A percentile compares a stretch with the other conserved stretches of the same genome.
Evolutionary conservation across 1,140 invertebrate genomes (phyloP).

Genomic region (Zeugodacus cucurbitae): DNA sequence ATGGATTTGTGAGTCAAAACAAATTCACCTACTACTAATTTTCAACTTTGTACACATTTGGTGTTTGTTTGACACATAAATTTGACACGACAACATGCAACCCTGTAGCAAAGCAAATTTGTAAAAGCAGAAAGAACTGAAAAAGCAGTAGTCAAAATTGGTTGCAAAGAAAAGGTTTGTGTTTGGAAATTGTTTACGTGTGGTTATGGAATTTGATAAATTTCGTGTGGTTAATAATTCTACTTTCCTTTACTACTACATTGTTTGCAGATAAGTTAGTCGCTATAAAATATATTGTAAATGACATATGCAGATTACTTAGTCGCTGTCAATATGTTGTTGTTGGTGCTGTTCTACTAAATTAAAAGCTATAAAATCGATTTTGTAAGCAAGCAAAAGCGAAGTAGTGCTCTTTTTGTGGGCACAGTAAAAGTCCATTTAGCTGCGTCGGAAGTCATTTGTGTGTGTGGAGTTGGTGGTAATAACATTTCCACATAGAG

Average conservation of each 20-base stretch:
- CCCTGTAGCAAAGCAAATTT: neutral
- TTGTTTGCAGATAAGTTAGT: neutral
- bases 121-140: neutral
- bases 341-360: neutral
- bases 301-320: neutral
- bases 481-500: neutral
- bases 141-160: neutral
- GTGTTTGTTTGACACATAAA: too few relatives aligned
- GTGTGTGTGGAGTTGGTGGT: neutral
- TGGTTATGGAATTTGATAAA: neutral
- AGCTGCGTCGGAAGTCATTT: neutral
- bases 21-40: too few relatives aligned
- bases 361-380: neutral
- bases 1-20: too few relatives aligned
- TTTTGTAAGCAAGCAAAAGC: neutral
- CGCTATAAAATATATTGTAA: neutral
- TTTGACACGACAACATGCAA: neutral
- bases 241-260: neutral
- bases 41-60: too few relatives aligned
- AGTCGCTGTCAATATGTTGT: neutral
- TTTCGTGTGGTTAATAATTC: neutral
- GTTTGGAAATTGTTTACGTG: conserved; percentile 25
- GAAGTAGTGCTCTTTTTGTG: neutral
- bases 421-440: neutral
- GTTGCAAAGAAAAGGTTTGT: conserved; percentile 27